Evolutionary conservation across 2,113 vertebrate species (phyloP), one percentile per base, ranked within the genome.

Genomic region (Syngnathoides biaculeatus): DNA sequence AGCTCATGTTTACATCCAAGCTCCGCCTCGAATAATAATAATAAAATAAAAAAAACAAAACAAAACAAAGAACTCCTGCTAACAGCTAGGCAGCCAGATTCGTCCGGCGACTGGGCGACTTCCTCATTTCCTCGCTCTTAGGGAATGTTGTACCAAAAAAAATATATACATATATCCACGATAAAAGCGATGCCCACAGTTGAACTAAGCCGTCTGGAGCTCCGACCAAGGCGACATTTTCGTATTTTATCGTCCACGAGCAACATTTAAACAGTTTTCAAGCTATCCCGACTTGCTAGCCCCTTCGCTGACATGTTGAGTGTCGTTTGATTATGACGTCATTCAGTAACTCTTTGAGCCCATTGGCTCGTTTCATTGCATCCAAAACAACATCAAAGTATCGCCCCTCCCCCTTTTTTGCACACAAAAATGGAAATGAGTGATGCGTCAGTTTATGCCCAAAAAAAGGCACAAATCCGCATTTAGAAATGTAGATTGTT

Each of bases 31-130:
- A 71, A 75, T n/a, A n/a, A n/a, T n/a, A n/a, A n/a, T n/a, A n/a
- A n/a, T n/a, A n/a, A n/a, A n/a, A n/a, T n/a, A n/a, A n/a, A n/a
- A n/a, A n/a, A n/a, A n/a, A n/a, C n/a, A n/a, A n/a, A n/a, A n/a
- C n/a, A 88, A 88, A 42, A 42, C 87, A 91, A 89, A 87, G 83
- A 81, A 83, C 74, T 84, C 74, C 64, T 71, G 77, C 80, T 86
- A 84, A 77, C 72, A 59, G 39, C 77, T 30, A 79, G 77, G 79
- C 82, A 84, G 85, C 79, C 74, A 79, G 80, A 79, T 75, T 79
- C 75, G 64, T 73, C 82, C 68, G 77, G 69, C 75, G 82, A 72
- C 43, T 74, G 77, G 58, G 26, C 64, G 67, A 85, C 79, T 85
- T 88, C 82, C 77, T 77, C 74, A 84, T 86, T 73, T 77, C 70